Conservation (phyloP, 2,888 invertebrate genomes). For the Drosophila rellima region DNA sequence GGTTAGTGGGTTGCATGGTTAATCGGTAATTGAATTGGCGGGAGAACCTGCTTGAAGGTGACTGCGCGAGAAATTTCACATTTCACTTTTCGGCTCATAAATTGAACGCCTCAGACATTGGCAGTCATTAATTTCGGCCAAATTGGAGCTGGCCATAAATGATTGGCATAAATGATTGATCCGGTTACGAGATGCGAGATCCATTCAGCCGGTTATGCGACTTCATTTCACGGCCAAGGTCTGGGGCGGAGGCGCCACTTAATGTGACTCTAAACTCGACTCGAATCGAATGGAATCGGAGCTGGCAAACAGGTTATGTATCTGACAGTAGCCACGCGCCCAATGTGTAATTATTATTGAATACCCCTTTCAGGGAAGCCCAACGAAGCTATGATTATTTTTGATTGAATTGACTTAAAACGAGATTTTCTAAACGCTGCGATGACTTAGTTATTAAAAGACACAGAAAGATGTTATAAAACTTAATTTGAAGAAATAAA, state of each 20-base stretch:
- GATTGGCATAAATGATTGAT: slow-evolving; percentile 59
- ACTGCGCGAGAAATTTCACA: slow-evolving; percentile 43
- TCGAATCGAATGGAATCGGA: background rate
- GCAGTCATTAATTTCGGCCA: slow-evolving; percentile 38
- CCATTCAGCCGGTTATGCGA: slow-evolving; percentile 48
- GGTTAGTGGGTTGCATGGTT: background rate
- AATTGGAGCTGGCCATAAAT: slow-evolving; percentile 47
- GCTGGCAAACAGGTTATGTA: slow-evolving; percentile 20
- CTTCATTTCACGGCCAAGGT: slow-evolving; percentile 60
- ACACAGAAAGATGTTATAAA: background rate
- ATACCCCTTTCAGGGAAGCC: slow-evolving; percentile 4
- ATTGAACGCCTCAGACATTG: slow-evolving; percentile 46
- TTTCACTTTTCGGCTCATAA: slow-evolving; percentile 68
- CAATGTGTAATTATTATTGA: slow-evolving; percentile 10
- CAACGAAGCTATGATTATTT: background rate
- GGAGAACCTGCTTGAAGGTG: background rate
- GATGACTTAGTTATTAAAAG: background rate
- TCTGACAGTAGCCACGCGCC: slow-evolving; percentile 14
- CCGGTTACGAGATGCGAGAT: slow-evolving; percentile 53
- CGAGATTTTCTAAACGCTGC: background rate
- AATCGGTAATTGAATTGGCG: slow-evolving; percentile 4
- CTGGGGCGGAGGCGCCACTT: slow-evolving; percentile 20
- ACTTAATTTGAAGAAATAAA: background rate
- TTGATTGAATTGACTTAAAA: slow-evolving; percentile 4
- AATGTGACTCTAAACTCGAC: background rate